phyloP scores from a whole-genome alignment of 2,113 vertebrate genomes.

The Cyanoderma ruficeps region DNA sequence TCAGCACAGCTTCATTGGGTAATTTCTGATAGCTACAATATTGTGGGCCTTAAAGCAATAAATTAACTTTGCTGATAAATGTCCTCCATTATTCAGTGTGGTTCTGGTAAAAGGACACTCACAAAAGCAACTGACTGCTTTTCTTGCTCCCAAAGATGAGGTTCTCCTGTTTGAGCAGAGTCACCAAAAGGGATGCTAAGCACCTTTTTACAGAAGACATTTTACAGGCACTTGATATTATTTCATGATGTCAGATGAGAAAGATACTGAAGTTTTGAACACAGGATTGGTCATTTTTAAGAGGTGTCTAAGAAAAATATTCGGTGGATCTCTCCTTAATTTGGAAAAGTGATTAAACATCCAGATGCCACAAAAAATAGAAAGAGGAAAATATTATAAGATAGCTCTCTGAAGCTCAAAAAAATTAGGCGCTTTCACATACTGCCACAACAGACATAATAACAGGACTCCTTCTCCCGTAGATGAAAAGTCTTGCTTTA shows the following conservation, averaged over 20 bases:
- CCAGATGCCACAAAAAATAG: neutral
- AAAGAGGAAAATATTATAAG: neutral
- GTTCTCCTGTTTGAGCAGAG: neutral
- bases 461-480: neutral
- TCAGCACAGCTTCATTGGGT: neutral
- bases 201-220: neutral
- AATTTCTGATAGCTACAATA: neutral
- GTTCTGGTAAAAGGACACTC: neutral
- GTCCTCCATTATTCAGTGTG: accelerated
- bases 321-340: neutral
- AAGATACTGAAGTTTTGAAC: neutral
- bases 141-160: neutral
- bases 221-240: neutral
- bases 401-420: neutral
- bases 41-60: neutral
- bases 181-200: neutral
- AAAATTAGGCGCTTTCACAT: neutral
- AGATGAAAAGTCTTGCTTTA: neutral
- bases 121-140: neutral
- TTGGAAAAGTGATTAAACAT: neutral
- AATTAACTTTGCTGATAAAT: neutral
- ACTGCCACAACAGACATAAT: neutral
- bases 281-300: neutral
- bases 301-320: neutral
- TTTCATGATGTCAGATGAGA: neutral